Base-by-base conservation (phyloP, 2,888 invertebrate species). In the Osmoderma eremita region DNA sequence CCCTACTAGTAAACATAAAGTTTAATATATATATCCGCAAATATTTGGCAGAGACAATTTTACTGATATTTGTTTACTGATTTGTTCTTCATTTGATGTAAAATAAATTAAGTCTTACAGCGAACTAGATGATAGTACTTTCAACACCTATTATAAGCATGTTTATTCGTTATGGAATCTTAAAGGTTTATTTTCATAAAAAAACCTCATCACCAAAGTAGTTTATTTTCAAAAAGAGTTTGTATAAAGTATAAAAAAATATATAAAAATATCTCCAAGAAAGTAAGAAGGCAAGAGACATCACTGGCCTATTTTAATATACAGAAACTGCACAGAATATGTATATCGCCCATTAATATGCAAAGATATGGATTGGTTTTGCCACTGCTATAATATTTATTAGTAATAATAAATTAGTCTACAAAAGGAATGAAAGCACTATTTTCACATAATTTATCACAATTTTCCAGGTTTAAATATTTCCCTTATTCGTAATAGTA, bases 151-250 rank as follows among this genome's bases (percentile, higher is more conserved):
- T n/a, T n/a, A n/a, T n/a, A n/a, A n/a, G n/a, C n/a, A n/a, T n/a
- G n/a, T n/a, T n/a, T n/a, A n/a, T n/a, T n/a, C n/a, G n/a, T n/a
- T n/a, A n/a, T n/a, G n/a, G n/a, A n/a, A n/a, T n/a, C n/a, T n/a
- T n/a, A n/a, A n/a, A n/a, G n/a, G n/a, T n/a, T n/a, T n/a, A n/a
- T 24, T 24, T 24, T 24, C 24, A 24, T 24, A 24, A 24, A 24
- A 24, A 24, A 24, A 24, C 42, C 3, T 15, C 1, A 41, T 61
- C 20, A 30, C 15, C 30, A 61, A 41, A 61, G 45, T 45, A 61
- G 30, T 63, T 63, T 63, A 63, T 63, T 63, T 63, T 51, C 24
- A 63, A 63, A 63, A 48, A 50, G 6, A 30, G n/a, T 30, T 1
- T 30, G 50, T 62, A 62, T 50, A 61, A 22, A 50, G 36, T 63